phyloP scores from a whole-genome alignment of 2,888 invertebrate species.

The Athetis lepigone region DNA sequence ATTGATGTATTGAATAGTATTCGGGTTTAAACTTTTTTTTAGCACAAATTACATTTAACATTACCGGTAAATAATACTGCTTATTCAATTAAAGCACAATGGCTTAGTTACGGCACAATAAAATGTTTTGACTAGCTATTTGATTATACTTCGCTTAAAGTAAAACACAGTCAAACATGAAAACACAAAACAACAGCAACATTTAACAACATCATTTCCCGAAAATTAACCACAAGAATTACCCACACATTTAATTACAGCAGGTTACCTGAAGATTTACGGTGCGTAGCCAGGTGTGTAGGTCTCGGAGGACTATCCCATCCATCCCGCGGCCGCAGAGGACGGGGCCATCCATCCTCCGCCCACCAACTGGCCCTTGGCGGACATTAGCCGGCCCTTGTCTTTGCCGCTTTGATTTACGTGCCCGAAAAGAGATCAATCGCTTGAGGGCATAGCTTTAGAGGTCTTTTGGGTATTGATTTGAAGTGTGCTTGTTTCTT shows the following conservation, averaged over 20 bases:
- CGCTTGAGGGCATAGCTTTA: conserved; percentile 71
- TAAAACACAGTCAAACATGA: no score
- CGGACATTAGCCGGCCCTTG: conserved; percentile 82
- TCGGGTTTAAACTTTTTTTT: no score
- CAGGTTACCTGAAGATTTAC: conserved; percentile 63
- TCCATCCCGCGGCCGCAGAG: conserved; percentile 56
- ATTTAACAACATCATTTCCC: conserved; percentile 6
- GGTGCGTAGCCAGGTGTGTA: conserved; percentile 60
- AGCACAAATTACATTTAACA: no score
- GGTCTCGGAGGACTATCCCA: conserved; percentile 60
- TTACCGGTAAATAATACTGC: no score
- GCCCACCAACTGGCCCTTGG: conserved; percentile 67
- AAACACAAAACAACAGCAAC: no score
- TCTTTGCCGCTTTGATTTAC: conserved; percentile 87
- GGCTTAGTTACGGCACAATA: no score
- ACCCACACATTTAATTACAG: conserved; percentile 55
- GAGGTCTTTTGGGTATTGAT: conserved; percentile 53
- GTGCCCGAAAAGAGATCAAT: conserved; percentile 80
- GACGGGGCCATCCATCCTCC: conserved; percentile 58
- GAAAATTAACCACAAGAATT: conserved; percentile 34
- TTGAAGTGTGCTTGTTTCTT: conserved; percentile 27
- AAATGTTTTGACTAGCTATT: no score
- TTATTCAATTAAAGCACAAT: no score
- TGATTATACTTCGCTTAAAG: no score
- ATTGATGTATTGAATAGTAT: no score